Conservation (phyloP, 2,113 vertebrate genomes). For the Deroptyus accipitrinus region DNA sequence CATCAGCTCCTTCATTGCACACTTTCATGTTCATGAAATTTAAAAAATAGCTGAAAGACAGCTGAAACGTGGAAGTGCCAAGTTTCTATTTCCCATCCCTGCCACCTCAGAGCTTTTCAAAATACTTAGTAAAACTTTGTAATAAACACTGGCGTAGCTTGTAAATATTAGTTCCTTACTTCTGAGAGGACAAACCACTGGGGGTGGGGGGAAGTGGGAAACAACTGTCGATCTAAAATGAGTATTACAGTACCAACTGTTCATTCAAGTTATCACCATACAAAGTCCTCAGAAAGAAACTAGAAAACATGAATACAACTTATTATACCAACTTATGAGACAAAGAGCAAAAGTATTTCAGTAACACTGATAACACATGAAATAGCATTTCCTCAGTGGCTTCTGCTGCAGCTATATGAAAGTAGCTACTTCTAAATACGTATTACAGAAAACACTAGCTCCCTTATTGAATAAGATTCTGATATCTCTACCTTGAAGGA, state of each 20-base stretch:
- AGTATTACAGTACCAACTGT: background rate
- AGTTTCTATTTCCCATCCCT: background rate
- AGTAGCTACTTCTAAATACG: background rate
- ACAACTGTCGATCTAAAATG: background rate
- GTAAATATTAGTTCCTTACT: background rate
- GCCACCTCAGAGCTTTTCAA: background rate
- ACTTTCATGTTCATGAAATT: background rate
- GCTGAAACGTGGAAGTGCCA: background rate
- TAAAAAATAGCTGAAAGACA: background rate
- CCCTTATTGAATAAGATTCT: background rate
- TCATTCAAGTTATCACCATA: background rate
- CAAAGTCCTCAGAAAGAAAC: background rate
- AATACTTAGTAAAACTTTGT: background rate
- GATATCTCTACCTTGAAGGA: constrained; percentile 74
- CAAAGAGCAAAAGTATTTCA: background rate
- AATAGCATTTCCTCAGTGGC: background rate
- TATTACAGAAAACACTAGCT: background rate
- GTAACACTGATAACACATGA: background rate
- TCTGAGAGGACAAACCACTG: background rate
- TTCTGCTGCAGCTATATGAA: background rate
- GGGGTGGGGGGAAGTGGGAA: too few relatives aligned
- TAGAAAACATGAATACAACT: background rate
- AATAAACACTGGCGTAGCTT: background rate
- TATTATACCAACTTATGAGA: background rate
- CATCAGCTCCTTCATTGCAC: background rate